These are phyloP conservation scores for Microplitis mediator DNA, from an alignment of 1,140 invertebrate genomes.

Conservation along the genomic window DNA sequence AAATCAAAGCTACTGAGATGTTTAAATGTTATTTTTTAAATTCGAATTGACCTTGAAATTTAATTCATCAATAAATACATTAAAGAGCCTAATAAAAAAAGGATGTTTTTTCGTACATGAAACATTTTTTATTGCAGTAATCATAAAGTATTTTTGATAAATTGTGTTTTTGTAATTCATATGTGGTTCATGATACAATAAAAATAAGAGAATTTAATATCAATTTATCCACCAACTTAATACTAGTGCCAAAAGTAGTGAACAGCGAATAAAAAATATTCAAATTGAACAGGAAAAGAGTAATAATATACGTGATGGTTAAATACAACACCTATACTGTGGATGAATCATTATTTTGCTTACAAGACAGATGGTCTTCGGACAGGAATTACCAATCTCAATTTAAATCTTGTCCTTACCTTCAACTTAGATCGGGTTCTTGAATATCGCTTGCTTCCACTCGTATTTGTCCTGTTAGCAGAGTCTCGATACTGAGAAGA, in stretches of 20 bases:
- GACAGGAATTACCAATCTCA: neutral
- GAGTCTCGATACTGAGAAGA: constrained; percentile 25
- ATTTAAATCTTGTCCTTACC: constrained; percentile 38
- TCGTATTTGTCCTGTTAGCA: neutral
- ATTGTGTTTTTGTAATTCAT: no score
- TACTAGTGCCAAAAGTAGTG: no score
- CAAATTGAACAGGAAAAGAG: neutral
- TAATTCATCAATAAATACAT: neutral
- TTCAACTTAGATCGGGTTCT: constrained; percentile 35
- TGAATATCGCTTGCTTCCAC: constrained; percentile 30
- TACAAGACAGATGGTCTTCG: neutral
- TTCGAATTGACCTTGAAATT: neutral
- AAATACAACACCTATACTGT: neutral
- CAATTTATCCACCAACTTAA: no score
- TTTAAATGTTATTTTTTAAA: no score
- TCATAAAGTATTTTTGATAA: no score
- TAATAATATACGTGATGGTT: neutral
- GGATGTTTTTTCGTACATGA: no score
- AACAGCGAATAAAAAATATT: no score
- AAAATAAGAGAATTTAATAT: no score
- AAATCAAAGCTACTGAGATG: no score
- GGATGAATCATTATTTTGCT: neutral
- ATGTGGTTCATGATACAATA: no score
- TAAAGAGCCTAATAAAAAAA: no score
- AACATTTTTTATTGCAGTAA: no score